Evolutionary conservation across 2,888 invertebrate species (phyloP), one percentile per base, ranked within the genome.

Genomic region (Lathronympha strigana): DNA sequence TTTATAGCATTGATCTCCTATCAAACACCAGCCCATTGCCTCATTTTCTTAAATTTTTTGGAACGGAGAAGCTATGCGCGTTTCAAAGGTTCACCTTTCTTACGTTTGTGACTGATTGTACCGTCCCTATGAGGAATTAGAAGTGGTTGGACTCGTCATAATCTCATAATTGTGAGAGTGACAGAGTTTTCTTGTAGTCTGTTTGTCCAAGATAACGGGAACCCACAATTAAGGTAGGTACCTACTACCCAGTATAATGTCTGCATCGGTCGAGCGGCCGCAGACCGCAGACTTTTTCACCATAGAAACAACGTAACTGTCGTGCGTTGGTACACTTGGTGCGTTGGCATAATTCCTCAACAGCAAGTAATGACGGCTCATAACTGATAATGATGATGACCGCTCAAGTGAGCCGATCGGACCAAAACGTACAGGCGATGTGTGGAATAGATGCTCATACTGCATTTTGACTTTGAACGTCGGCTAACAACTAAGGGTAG

Each of bases 331-430:
- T 38, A 38, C 38, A 38, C 38, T 38, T 15, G 38, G 45, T 45
- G 45, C 47, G 47, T 71, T 72, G 73, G 73, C 74, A 74, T 73
- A 71, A 72, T 74, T 74, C 69, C 71, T 55, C 47, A 66, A 57
- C 67, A 70, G 70, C 66, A 43, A 55, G 47, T 70, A 71, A 71
- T 71, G 71, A 68, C 57, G 40, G 67, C 66, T 69, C 63, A 45
- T 69, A 63, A 63, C 67, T 63, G 45, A 62, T 67, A 63, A 68
- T 66, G 66, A 68, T 68, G 67, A 68, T 70, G 66, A 60, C 64
- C 66, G 51, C 66, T 67, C 38, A 23, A 53, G 61, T 66, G 63
- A 60, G 62, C 54, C 43, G 33, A 2, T 64, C 62, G 25, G 25
- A 38, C 61, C 63, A 58, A 62, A 33, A 58, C 51, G 67, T 40